Base-by-base conservation (phyloP, 2,888 invertebrate genomes). In the Cataglyphis livida region DNA sequence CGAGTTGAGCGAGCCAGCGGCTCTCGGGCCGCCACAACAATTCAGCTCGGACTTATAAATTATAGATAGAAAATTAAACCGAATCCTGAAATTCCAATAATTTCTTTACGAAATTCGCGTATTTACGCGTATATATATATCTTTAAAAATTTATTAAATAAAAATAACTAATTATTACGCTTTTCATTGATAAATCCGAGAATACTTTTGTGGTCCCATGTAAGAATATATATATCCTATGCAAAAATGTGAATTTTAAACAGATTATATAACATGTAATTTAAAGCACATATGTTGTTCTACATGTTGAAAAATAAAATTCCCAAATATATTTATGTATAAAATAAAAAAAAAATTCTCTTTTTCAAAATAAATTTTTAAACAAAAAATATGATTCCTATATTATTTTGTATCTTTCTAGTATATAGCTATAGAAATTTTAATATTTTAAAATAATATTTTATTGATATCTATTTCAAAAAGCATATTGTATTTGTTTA, bases 1-100 rank as follows among this genome's bases (percentile, higher is more conserved):
- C 86, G 89, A 88, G 89, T 88, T 88, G 87, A 84, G 84, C 85
- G 81, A 84, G 32, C 59, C 70, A 61, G 70, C 64, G 70, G 38
- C 83, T 68, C 64, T 32, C 25, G 59, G 41, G 73, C 41, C 44
- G 74, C 35, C 38, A n/a, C 68, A 6, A n/a, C 44, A 51, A 12
- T 59, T 78, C 59, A 51, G n/a, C 35, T 10, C n/a, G 62, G 38
- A 25, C 38, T 81, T 21, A 57, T 21, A 57, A 54, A 28, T 32
- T 38, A 41, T 44, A 79, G 38, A 71, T 59, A 54, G 59, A 35
- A 79, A 79, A 76, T 57, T 28, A 25, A 68, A 68, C 10, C 28
- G 5, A 68, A 54, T 10, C 32, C 32, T 28, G 28, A 18, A 62
- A 51, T 62, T 15, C 35, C 5, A 25, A 35, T 28, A 57, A 66